A percentile compares a stretch with the other conserved stretches of the same genome.
Conservation (phyloP, 1,140 invertebrate genomes). For the Paraescarpia echinospica region DNA sequence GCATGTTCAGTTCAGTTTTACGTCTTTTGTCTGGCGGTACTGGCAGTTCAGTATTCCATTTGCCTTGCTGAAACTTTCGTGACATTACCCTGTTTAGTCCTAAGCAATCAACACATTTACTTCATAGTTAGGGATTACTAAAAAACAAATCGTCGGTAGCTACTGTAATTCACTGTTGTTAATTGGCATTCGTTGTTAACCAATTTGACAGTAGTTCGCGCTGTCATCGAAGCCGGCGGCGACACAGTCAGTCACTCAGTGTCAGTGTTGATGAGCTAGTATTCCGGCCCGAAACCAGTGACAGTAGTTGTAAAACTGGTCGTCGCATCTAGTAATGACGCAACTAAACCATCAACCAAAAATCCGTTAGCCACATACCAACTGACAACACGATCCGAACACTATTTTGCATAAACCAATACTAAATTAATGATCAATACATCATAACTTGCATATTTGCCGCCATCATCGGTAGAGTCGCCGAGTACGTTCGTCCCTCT, state of each 20-base stretch:
- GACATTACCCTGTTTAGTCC: background rate
- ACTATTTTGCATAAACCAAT: background rate
- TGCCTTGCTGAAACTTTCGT: background rate
- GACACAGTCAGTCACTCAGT: background rate
- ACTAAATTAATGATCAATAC: background rate
- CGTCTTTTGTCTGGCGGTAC: background rate
- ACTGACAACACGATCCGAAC: background rate
- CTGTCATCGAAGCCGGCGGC: no score
- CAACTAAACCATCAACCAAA: background rate
- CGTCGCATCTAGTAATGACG: background rate
- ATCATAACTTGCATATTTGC: background rate
- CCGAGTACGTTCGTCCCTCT: background rate
- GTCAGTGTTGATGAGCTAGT: background rate
- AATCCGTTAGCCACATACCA: background rate
- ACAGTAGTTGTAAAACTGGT: background rate
- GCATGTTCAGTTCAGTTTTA: background rate
- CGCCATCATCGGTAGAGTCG: background rate
- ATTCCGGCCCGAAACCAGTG: background rate
- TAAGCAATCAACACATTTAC: background rate
- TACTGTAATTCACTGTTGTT: no score
- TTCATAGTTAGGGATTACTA: background rate
- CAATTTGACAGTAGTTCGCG: no score
- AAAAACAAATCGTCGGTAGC: background rate
- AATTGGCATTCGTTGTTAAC: no score
- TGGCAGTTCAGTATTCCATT: background rate